These are phyloP conservation scores for Halocynthia roretzi DNA, from an alignment of 23 tunicate genomes.

Conservation along the genomic window DNA sequence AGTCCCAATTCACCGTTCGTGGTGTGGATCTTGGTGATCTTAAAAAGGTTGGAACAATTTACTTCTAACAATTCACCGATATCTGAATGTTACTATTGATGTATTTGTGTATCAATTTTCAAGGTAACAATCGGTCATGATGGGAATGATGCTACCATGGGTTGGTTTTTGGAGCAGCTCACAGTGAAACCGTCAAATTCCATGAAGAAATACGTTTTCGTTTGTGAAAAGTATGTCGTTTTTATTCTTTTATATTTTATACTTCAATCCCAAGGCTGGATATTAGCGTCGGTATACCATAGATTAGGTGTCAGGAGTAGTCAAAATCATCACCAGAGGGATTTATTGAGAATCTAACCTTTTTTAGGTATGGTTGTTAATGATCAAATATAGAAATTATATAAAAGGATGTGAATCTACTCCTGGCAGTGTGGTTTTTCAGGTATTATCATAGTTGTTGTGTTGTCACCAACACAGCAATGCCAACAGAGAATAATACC, in stretches of 20 bases:
- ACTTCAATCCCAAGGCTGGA: background rate
- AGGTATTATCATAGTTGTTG: too few relatives aligned
- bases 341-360: too few relatives aligned
- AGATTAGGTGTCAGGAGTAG: too few relatives aligned
- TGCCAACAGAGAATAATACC: too few relatives aligned
- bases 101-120: background rate
- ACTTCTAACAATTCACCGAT: background rate
- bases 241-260: background rate
- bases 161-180: conserved; percentile 64
- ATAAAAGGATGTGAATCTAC: too few relatives aligned
- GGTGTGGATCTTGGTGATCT: conserved; percentile 37
- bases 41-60: conserved; percentile 42
- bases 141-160: conserved; percentile 60
- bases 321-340: too few relatives aligned
- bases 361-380: conserved; percentile 2
- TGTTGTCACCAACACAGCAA: too few relatives aligned
- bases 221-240: conserved; percentile 55
- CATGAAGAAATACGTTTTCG: conserved; percentile 23
- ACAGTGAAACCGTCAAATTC: conserved; percentile 57
- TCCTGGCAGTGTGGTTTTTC: too few relatives aligned
- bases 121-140: conserved; percentile 76
- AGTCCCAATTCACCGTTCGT: conserved; percentile 14
- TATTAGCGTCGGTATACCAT: too few relatives aligned
- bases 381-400: too few relatives aligned
- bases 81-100: background rate